phyloP scores from a whole-genome alignment of 2,888 invertebrate genomes.

The Autographa gamma region DNA sequence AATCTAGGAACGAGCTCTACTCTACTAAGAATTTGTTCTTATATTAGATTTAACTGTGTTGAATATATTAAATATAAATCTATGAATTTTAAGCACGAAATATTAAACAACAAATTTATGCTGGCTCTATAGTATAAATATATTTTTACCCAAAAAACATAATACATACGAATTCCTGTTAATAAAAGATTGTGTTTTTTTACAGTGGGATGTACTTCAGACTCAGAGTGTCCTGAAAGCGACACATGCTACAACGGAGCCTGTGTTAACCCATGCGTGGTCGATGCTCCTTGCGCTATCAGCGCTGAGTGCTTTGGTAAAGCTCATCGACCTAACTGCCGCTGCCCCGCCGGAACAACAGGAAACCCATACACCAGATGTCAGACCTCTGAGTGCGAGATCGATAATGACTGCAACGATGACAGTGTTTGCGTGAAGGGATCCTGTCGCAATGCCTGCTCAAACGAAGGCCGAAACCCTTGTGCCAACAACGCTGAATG shows the following conservation, averaged over 20 bases:
- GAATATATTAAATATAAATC: no score
- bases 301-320: constrained; percentile 95
- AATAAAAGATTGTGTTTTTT: constrained; percentile 61
- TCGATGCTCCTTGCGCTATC: constrained; percentile 94
- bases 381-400: constrained; percentile 93
- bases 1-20: no score
- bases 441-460: constrained; percentile 94
- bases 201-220: constrained; percentile 94
- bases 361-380: constrained; percentile 95
- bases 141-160: not conserved
- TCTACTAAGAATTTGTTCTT: no score
- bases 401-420: constrained; percentile 93
- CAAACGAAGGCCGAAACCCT: constrained; percentile 90
- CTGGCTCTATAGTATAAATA: not conserved
- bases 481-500: constrained; percentile 96
- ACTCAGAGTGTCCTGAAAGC: constrained; percentile 94
- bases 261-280: constrained; percentile 94
- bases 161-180: not conserved
- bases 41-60: no score
- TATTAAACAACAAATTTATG: not conserved
- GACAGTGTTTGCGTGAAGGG: constrained; percentile 92
- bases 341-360: constrained; percentile 92
- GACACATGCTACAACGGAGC: constrained; percentile 95
- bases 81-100: not conserved
- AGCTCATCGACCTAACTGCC: constrained; percentile 94